Percentiles rank a stretch among this genome's conserved stretches.
Evolutionary conservation across 2,888 invertebrate species (phyloP).

Genomic region (Odiellus spinosus): DNA sequence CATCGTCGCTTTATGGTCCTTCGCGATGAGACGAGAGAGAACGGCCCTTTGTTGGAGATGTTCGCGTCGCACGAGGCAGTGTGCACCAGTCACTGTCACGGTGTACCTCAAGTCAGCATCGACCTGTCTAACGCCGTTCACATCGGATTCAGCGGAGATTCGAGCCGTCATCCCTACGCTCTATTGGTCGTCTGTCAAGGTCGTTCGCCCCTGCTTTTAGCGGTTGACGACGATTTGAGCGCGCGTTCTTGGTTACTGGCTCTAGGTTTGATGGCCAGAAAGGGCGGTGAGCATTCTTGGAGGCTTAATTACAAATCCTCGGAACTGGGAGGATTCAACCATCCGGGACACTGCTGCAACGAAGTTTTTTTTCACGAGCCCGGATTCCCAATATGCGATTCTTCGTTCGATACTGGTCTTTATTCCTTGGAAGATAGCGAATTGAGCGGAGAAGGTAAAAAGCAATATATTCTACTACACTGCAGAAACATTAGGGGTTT

Average conservation of each 20-base stretch:
- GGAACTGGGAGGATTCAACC: too few species aligned
- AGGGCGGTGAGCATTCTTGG: constrained; percentile 6
- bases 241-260: constrained; percentile 17
- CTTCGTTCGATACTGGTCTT: too few species aligned
- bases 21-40: constrained; percentile 15
- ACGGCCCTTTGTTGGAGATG: constrained; percentile 16
- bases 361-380: too few species aligned
- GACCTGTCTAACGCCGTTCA: constrained; percentile 17
- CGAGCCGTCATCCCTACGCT: constrained; percentile 15
- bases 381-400: too few species aligned
- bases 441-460: too few species aligned
- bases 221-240: constrained; percentile 16
- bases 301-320: neutral
- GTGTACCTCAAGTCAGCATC: constrained; percentile 11
- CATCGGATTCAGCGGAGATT: constrained; percentile 16
- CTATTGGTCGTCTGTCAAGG: constrained; percentile 17
- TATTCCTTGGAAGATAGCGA: too few species aligned
- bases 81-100: constrained; percentile 6
- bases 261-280: constrained; percentile 15
- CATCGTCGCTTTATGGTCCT: constrained; percentile 17
- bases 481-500: too few species aligned
- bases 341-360: too few species aligned
- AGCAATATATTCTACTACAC: too few species aligned
- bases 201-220: constrained; percentile 13
- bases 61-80: constrained; percentile 12